Percentiles rank a stretch among this genome's conserved stretches.
These are phyloP conservation scores for Hapalemur alaotrensis DNA, from an alignment of 2,797 vertebrate species.

Conservation along the genomic window DNA sequence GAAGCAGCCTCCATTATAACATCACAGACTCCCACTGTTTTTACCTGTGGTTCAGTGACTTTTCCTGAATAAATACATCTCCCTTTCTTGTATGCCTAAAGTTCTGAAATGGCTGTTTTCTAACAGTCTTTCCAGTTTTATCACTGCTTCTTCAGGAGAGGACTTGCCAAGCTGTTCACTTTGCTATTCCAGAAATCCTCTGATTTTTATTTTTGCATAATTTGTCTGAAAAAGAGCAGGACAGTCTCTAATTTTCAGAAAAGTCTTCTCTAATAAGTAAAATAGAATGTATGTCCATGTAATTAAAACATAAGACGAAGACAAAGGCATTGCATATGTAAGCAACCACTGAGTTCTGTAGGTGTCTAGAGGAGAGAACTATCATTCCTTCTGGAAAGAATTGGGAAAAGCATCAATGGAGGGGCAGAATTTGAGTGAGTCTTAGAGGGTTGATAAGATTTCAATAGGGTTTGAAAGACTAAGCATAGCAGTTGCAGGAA, in stretches of 20 bases:
- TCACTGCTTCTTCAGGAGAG: not conserved
- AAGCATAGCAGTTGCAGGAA: not conserved
- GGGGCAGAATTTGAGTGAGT: not conserved
- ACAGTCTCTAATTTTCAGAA: not conserved
- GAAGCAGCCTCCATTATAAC: not conserved
- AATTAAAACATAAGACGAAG: conserved; percentile 8
- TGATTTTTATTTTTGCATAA: not conserved
- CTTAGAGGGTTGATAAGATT: not conserved
- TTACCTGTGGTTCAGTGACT: not conserved
- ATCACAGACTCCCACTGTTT: not conserved
- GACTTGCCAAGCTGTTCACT: conserved; percentile 17
- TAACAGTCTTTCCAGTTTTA: not conserved
- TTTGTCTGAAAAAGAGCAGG: not conserved
- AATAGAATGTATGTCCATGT: not conserved
- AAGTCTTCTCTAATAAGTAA: not conserved
- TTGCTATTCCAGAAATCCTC: not conserved
- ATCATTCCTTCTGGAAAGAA: not conserved
- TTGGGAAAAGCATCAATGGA: not conserved
- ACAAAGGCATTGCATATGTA: not conserved
- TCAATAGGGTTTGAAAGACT: not conserved
- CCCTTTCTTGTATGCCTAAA: not conserved
- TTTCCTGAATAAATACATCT: not conserved
- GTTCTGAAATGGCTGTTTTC: not conserved
- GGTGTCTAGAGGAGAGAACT: not conserved
- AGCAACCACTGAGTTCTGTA: not conserved